These are phyloP conservation scores for Strix uralensis DNA, from an alignment of 2,113 vertebrate genomes.

Conservation along the genomic window DNA sequence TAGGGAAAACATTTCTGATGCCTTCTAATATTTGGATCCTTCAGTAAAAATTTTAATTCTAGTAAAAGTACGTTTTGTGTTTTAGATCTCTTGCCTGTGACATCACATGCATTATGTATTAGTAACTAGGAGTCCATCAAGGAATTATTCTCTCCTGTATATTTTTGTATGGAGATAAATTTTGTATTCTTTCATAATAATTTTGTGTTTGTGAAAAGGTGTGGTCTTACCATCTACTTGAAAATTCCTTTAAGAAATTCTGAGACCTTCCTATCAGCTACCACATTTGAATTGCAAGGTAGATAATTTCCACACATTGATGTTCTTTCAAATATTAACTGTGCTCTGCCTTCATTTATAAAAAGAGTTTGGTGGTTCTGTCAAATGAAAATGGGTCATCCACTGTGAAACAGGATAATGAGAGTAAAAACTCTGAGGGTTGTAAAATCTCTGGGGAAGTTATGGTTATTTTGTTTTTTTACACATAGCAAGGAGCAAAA, in stretches of 20 bases:
- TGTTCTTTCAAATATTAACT: neutral
- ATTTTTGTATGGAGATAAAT: neutral
- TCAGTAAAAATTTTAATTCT: neutral
- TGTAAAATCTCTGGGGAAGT: neutral
- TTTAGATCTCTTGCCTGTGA: neutral
- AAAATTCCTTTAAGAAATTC: neutral
- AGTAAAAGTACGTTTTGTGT: neutral
- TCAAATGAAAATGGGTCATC: neutral
- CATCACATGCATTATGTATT: too few species aligned
- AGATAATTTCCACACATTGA: neutral
- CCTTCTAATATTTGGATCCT: neutral
- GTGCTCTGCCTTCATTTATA: neutral
- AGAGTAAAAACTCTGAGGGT: neutral
- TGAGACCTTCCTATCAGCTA: neutral
- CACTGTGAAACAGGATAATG: neutral
- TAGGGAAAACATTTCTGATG: neutral
- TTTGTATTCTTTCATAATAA: neutral
- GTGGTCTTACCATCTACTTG: neutral
- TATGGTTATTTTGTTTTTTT: neutral
- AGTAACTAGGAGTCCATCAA: fast-evolving
- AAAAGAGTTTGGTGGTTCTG: neutral
- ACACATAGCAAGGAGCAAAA: neutral
- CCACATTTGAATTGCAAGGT: neutral
- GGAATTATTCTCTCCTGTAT: neutral
- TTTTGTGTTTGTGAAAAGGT: neutral